A percentile compares a stretch with the other conserved stretches of the same genome.
phyloP scores from a whole-genome alignment of 2,113 vertebrate genomes.

The Catharus minimus region DNA sequence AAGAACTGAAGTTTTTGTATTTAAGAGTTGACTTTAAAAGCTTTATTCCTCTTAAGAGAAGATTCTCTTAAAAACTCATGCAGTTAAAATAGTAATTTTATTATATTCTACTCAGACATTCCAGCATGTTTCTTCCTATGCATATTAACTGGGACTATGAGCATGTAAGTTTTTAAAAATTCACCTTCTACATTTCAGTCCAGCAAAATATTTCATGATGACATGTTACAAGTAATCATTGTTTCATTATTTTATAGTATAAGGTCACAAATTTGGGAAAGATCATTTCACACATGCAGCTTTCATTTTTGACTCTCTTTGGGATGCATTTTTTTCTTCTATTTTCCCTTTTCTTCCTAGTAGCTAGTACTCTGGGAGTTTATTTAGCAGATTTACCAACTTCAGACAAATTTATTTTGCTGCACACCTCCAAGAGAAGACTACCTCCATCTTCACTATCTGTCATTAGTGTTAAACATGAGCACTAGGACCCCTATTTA shows the following conservation, averaged over 20 bases:
- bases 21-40: not conserved
- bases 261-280: not conserved
- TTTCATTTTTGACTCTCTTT: not conserved
- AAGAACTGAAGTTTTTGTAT: not conserved
- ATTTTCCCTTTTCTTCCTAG: no score
- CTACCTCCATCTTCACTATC: not conserved
- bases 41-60: not conserved
- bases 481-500: not conserved
- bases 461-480: not conserved
- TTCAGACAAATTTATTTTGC: not conserved
- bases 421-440: not conserved
- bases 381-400: not conserved
- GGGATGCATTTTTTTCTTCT: not conserved
- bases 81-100: not conserved
- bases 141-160: not conserved
- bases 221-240: not conserved
- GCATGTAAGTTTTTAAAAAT: not conserved
- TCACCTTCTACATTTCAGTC: not conserved
- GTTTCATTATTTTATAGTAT: not conserved
- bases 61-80: not conserved
- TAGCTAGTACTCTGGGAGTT: not conserved
- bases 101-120: not conserved
- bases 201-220: not conserved
- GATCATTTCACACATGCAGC: not conserved
- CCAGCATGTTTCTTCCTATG: not conserved